These are phyloP conservation scores for Bombus waltoni DNA, from an alignment of 1,140 invertebrate genomes.

Conservation along the genomic window DNA sequence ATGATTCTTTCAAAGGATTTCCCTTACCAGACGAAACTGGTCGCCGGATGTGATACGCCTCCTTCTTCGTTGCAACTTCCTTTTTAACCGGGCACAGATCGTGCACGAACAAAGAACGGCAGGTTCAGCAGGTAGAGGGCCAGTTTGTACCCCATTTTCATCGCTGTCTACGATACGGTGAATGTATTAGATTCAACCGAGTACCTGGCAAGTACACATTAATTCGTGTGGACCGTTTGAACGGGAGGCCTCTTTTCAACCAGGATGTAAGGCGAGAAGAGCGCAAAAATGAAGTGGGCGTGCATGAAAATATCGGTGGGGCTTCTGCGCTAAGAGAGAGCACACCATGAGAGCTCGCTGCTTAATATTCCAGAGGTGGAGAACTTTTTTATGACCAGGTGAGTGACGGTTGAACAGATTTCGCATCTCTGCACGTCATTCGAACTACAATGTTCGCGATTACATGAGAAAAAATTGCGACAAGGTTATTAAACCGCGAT, in stretches of 20 bases:
- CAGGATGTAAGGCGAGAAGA: conserved; percentile 50
- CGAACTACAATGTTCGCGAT: background rate
- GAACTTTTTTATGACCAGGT: conserved; percentile 18
- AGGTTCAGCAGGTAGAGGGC: conserved; percentile 46
- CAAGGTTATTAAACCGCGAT: conserved; percentile 42
- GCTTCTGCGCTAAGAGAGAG: background rate
- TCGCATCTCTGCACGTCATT: conserved; percentile 24
- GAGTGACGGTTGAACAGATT: conserved; percentile 48
- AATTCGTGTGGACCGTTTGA: conserved; percentile 5
- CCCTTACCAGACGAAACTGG: background rate
- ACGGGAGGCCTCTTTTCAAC: conserved; percentile 29
- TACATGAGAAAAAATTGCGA: conserved; percentile 24
- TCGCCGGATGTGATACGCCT: conserved; percentile 44
- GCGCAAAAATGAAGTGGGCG: conserved; percentile 61
- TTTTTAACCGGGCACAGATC: conserved; percentile 14
- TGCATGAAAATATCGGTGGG: conserved; percentile 66
- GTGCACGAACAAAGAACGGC: conserved; percentile 17
- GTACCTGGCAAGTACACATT: background rate
- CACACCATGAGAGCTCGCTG: background rate
- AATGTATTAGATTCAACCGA: conserved; percentile 6
- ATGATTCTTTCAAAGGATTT: background rate
- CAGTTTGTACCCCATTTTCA: conserved; percentile 8
- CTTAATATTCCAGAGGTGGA: conserved; percentile 53
- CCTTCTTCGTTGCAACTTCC: conserved; percentile 21
- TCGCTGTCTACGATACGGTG: conserved; percentile 4